Base-by-base conservation (phyloP, 2,797 vertebrate species). In the Adrianichthys oophorus region DNA sequence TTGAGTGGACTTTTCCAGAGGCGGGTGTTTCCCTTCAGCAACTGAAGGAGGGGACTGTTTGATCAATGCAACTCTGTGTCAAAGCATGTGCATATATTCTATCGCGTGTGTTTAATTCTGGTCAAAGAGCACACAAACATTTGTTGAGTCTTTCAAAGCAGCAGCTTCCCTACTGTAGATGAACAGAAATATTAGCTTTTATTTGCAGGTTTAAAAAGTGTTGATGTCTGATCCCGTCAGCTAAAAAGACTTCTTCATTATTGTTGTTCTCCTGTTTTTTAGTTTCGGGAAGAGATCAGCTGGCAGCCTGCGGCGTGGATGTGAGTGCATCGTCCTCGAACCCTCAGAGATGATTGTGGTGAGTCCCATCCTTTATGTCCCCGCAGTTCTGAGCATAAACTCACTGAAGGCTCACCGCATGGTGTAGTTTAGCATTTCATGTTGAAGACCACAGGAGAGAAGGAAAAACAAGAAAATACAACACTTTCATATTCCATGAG, bases 261-360 rank as follows among this genome's bases (percentile, higher is more conserved):
- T 40, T 62, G 32, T 0, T 8, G 16, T 44, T 51, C 57, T 24
- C 0, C 15, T 47, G 58, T 63, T 54, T 53, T 52, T 23, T 74
- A 98, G 97, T 80, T 98, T 98, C 85, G 96, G 97, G 73, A 98
- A 98, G 76, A 93, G 96, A 50, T 98, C 97, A 51, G 96, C 96
- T 0, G 96, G 96, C 84, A 98, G 96, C 86, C 93, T 97, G 78
- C 92, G 96, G 16, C 96, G 97, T 59, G 97, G 96, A 85, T 98
- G 96, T 87, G 97, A 98, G 90, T 98, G 97, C 91, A 98, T 98
- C 89, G 96, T 98, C 78, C 91, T 98, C 85, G 97, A 98, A 85
- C 96, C 97, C 56, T 98, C 97, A 70, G 97, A 98, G 90, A 98
- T 98, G 97, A 98, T 98, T 85, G 96, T 98, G 97, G 97, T 98